Percentiles rank a stretch among this genome's conserved stretches.
phyloP scores from a whole-genome alignment of 2,797 vertebrate species.

The Danio choprae region DNA sequence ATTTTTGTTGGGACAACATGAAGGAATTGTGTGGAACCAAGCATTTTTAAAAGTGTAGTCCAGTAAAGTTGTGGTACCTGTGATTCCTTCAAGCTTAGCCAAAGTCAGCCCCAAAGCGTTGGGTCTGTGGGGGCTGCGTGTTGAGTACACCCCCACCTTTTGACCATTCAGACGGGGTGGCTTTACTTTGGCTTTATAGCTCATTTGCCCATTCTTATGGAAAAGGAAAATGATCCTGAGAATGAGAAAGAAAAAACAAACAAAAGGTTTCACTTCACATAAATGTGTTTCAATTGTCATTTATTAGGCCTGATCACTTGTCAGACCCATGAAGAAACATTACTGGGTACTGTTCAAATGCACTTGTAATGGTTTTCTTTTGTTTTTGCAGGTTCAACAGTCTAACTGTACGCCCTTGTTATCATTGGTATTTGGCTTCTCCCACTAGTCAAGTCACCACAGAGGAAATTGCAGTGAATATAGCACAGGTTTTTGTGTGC shows the following conservation, averaged over 20 bases:
- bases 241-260: not conserved
- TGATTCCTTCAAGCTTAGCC: constrained; percentile 83
- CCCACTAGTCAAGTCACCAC: too few relatives aligned
- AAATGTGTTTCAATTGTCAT: constrained; percentile 6
- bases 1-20: too few relatives aligned
- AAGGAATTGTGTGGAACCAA: too few relatives aligned
- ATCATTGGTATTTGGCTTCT: too few relatives aligned
- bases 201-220: constrained; percentile 89
- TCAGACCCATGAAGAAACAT: not conserved
- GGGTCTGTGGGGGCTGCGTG: constrained; percentile 89
- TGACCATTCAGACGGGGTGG: constrained; percentile 87
- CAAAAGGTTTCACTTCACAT: not conserved
- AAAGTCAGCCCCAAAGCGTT: constrained; percentile 88
- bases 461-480: too few relatives aligned
- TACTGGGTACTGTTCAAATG: not conserved
- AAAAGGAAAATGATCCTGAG: constrained; percentile 90
- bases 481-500: too few relatives aligned
- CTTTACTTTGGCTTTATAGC: constrained; percentile 88
- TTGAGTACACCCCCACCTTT: constrained; percentile 87
- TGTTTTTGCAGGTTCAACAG: not conserved
- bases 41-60: too few relatives aligned
- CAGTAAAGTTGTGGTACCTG: constrained; percentile 69
- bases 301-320: not conserved
- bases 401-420: not conserved
- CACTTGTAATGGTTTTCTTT: not conserved